These are phyloP conservation scores for Drosophila takahashii DNA, from an alignment of 1,140 invertebrate genomes.

Conservation along the genomic window DNA sequence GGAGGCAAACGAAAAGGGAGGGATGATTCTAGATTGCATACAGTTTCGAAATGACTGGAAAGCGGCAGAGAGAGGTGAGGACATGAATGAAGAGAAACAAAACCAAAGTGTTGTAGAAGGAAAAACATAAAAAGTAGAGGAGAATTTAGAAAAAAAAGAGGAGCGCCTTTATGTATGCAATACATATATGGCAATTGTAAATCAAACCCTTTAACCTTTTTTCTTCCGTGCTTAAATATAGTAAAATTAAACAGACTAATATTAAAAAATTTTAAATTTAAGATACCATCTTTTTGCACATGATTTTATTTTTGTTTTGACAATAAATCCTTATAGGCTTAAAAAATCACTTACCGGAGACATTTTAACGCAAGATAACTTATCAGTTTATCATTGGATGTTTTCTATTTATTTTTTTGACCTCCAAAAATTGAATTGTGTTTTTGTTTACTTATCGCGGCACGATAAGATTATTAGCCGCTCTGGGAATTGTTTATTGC, in stretches of 20 bases:
- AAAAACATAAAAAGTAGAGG: conserved; percentile 2
- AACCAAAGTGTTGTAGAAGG: conserved; percentile 9
- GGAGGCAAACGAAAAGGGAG: not conserved
- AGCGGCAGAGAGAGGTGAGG: conserved; percentile 18
- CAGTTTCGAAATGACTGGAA: conserved; percentile 52
- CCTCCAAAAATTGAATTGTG: conserved; percentile 10
- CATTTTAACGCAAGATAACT: conserved; percentile 46
- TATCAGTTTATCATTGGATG: conserved; percentile 32
- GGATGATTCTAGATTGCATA: conserved; percentile 29
- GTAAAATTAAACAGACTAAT: too few relatives aligned
- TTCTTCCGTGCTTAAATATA: too few relatives aligned
- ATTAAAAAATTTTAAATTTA: too few relatives aligned
- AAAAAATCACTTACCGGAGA: conserved; percentile 45
- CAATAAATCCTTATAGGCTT: not conserved
- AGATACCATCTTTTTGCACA: too few relatives aligned
- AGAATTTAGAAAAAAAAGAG: not conserved
- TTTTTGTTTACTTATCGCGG: conserved; percentile 6
- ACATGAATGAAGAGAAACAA: conserved; percentile 67
- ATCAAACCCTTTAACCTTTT: not conserved
- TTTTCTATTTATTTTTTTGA: not conserved
- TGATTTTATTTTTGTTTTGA: not conserved
- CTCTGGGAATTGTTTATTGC: not conserved
- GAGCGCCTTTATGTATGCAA: conserved; percentile 44
- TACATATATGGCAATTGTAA: not conserved
- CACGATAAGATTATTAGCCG: conserved; percentile 19